Evolutionary conservation across 2,888 invertebrate species (phyloP), one percentile per base, ranked within the genome.

Genomic region (Lypha dubia): DNA sequence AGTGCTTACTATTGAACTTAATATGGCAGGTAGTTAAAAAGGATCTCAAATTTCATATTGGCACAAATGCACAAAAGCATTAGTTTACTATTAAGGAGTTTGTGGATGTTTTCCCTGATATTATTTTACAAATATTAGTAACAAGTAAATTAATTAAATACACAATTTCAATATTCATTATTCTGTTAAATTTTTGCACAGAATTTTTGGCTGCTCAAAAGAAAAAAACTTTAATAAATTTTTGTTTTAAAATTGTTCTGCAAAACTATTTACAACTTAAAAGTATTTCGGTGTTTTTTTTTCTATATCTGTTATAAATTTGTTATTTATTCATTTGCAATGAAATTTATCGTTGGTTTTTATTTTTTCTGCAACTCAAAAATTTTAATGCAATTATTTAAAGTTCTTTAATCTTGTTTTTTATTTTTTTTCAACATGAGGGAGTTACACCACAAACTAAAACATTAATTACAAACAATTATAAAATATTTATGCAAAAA

Each of bases 401-500:
- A 46, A n/a, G n/a, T 35, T 65, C 9, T 35, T 63, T 63, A 28
- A 1, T 1, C 5, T 32, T 56, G 1, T 32, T 24, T 53, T n/a
- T n/a, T n/a, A 17, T 28, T 1, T n/a, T 68, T 70, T 44, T 41
- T 13, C 32, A 38, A 7, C 58, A 76, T 56, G 32, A 41, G 75
- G 44, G 56, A 75, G 56, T 56, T 75, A 44, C 44, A 38, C 56
- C 63, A 63, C 75, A 65, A 76, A 60, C 46, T 67, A 67, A 58
- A 76, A 67, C 76, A 67, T 76, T 67, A 58, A 68, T 67, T 76
- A 49, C 46, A 49, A 67, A 67, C 58, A 67, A 76, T 58, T 67
- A 76, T 76, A 67, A 76, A 76, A 67, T 76, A 67, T 76, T 76
- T 67, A 76, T 58, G 65, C 56, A 76, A 35, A 67, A 46, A 60